phyloP scores from a whole-genome alignment of 1,140 invertebrate species.

The Drosophila gunungcola region DNA sequence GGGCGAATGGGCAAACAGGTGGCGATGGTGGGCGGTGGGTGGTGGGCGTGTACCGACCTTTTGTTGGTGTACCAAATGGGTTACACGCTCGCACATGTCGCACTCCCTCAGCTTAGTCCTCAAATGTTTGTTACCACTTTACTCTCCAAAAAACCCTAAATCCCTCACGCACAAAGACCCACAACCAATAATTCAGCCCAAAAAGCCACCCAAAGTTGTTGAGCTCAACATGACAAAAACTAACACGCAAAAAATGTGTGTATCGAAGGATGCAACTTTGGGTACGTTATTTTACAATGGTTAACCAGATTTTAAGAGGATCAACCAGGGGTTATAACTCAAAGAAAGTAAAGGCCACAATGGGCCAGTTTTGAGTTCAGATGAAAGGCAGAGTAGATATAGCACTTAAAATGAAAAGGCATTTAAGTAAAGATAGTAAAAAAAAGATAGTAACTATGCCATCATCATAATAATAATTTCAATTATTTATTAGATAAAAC shows the following conservation, averaged over 20 bases:
- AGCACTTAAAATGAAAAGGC: no score
- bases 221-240: conserved; percentile 32
- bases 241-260: conserved; percentile 30
- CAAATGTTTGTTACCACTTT: conserved; percentile 36
- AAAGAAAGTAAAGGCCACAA: background rate
- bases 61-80: conserved; percentile 73
- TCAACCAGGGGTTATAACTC: background rate
- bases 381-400: no score
- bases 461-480: no score
- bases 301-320: conserved; percentile 39
- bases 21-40: no score
- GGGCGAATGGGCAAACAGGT: no score
- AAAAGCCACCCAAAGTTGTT: conserved; percentile 23
- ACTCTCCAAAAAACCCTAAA: conserved; percentile 2
- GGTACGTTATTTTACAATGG: conserved; percentile 5
- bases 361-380: no score
- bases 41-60: conserved; percentile 8
- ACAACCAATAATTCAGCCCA: conserved; percentile 8
- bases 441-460: no score
- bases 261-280: conserved; percentile 5
- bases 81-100: conserved; percentile 72
- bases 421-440: no score
- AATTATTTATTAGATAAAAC: no score
- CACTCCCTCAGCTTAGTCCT: background rate
- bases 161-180: background rate